Evolutionary conservation across 2,888 invertebrate species (phyloP).

Genomic region (Sepiola atlantica): DNA sequence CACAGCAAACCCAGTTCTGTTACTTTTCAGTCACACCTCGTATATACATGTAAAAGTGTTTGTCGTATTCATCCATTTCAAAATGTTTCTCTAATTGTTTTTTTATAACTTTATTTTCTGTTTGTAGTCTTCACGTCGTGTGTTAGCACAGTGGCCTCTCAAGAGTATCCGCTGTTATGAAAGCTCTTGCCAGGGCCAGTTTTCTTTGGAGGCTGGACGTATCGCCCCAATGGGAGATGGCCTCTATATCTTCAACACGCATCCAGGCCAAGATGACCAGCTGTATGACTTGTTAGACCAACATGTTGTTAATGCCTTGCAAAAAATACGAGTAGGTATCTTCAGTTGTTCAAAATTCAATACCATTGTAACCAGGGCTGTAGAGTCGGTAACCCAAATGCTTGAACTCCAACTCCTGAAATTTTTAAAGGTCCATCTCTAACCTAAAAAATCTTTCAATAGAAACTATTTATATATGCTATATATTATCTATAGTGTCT

Average conservation of each 20-base stretch:
- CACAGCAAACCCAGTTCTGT: no score
- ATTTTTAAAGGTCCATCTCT: no score
- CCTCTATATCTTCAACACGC: constrained; percentile 69
- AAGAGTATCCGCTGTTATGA: constrained; percentile 72
- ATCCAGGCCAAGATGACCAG: constrained; percentile 63
- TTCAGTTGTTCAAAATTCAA: no score
- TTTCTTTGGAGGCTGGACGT: constrained; percentile 70
- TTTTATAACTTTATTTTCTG: constrained; percentile 39
- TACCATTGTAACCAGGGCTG: no score
- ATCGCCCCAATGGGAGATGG: constrained; percentile 73
- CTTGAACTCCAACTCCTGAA: no score
- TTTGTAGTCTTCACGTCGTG: constrained; percentile 65
- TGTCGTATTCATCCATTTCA: no score
- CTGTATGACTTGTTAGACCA: constrained; percentile 70
- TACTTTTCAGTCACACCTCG: no score
- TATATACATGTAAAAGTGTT: no score
- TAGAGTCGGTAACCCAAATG: no score
- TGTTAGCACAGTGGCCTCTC: constrained; percentile 73
- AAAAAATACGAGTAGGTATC: constrained; percentile 55
- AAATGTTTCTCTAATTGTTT: neutral
- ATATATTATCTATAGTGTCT: no score
- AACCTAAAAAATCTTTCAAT: no score
- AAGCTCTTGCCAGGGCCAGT: constrained; percentile 68
- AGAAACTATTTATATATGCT: no score
- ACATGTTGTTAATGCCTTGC: constrained; percentile 65